Base-by-base conservation (phyloP, 2,888 invertebrate species). In the Palloptera scutellata region DNA sequence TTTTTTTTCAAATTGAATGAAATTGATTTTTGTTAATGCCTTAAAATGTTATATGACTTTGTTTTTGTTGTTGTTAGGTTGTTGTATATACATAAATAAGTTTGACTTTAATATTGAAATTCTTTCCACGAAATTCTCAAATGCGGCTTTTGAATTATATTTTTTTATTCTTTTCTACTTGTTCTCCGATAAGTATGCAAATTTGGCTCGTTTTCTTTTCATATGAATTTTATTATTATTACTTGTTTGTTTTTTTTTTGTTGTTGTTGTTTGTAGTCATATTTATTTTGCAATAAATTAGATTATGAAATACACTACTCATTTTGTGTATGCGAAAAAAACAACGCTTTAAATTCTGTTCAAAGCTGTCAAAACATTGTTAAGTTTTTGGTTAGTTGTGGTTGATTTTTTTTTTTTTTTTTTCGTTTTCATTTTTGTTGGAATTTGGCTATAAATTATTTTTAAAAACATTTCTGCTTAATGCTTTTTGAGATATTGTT, bases 371-470 rank as follows among this genome's bases (percentile, higher is more conserved):
- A 48, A 48, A 48, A 48, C 10, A 48, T 48, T 48, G 48, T 48
- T 48, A 8, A 15, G 48, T 48, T 48, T 48, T 48, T 48, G 48
- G 6, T 8, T 13, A 2, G 13, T 13, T 48, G 48, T 15, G 48
- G 5, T 10, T 48, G 6, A 15, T 48, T 48, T 13, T 48, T 48
- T 13, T 48, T 48, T 13, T 48, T 48, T 4, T 48, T 48, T 48
- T 48, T 13, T 48, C 15, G 13, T 48, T 5, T 10, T 10, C 45
- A 45, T 45, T 10, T 12, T 48, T 48, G 13, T 15, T 13, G 15
- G 48, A 48, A 48, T 48, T 48, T 8, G 48, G 48, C 48, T 15
- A 48, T 48, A 48, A 48, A 48, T 48, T 48, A 48, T 48, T 48
- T 48, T 48, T 48, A 48, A 9, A 48, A 48, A 15, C 8, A 48